A percentile compares a stretch with the other conserved stretches of the same genome.
These are phyloP conservation scores for Polyodon spathula DNA, from an alignment of 2,113 vertebrate species.

Conservation along the genomic window DNA sequence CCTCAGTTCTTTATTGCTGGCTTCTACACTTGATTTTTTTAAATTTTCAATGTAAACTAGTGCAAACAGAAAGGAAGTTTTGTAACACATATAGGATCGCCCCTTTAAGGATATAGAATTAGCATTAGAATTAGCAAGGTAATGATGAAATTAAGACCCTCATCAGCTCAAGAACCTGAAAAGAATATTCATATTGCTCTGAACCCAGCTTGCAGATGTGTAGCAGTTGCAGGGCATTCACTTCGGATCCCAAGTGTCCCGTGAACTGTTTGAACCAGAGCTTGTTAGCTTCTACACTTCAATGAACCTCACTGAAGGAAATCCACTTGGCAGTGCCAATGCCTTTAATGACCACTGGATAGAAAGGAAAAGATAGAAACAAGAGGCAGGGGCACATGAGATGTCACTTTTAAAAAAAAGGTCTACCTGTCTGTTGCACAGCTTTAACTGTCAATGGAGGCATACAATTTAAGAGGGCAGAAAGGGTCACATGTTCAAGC, in stretches of 20 bases:
- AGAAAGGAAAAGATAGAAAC: constrained; percentile 12
- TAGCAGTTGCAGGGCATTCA: constrained; percentile 1
- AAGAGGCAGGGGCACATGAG: constrained; percentile 10
- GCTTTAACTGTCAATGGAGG: constrained; percentile 1
- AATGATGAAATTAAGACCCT: neutral
- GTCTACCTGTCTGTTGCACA: neutral
- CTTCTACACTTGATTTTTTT: no score
- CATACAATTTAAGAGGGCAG: neutral
- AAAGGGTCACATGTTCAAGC: neutral
- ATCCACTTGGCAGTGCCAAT: constrained; percentile 13
- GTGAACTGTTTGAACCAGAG: constrained; percentile 16
- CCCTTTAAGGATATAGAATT: no score
- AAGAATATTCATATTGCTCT: neutral
- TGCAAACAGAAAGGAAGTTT: no score
- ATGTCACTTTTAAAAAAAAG: constrained; percentile 8
- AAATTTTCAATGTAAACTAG: no score
- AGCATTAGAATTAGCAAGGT: neutral
- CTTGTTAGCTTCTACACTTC: constrained; percentile 21
- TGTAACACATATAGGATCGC: no score
- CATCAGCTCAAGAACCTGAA: no score
- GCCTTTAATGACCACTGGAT: constrained; percentile 18
- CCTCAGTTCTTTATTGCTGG: no score
- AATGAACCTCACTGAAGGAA: constrained; percentile 16
- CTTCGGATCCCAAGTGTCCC: constrained; percentile 18
- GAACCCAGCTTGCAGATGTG: constrained; percentile 7